These are phyloP conservation scores for Caenorhabditis remanei DNA, from an alignment of 1,140 invertebrate species.

Conservation along the genomic window DNA sequence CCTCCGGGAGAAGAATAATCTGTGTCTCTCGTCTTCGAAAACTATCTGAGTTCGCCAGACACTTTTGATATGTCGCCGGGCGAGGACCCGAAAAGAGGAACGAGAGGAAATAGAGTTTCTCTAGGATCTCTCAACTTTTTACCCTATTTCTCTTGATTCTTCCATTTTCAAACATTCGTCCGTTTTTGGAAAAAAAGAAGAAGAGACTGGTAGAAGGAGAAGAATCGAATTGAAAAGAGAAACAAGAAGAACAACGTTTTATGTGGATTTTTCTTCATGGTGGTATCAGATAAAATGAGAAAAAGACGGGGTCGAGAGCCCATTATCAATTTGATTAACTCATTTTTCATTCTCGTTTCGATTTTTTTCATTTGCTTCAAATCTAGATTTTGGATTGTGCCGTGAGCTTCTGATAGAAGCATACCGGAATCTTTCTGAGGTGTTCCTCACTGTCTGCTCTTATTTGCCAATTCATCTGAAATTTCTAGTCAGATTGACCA, in stretches of 20 bases:
- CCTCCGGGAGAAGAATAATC: background rate
- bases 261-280: background rate
- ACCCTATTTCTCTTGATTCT: background rate
- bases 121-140: background rate
- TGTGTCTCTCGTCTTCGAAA: background rate
- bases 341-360: no score
- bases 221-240: conserved; percentile 5
- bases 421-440: no score
- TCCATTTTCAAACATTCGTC: conserved; percentile 47
- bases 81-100: background rate
- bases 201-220: conserved; percentile 37
- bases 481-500: no score
- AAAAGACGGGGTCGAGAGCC: background rate
- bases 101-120: background rate
- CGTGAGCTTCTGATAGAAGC: no score
- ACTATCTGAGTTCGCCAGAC: background rate
- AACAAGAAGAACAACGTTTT: background rate
- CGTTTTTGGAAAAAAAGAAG: conserved; percentile 27
- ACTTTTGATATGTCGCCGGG: conserved; percentile 41
- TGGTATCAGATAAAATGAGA: background rate
- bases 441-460: no score
- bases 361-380: no score
- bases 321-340: no score
- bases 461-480: no score
- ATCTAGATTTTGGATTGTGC: no score